Evolutionary conservation across 2,113 vertebrate genomes (phyloP).

Genomic region (Scortum barcoo): DNA sequence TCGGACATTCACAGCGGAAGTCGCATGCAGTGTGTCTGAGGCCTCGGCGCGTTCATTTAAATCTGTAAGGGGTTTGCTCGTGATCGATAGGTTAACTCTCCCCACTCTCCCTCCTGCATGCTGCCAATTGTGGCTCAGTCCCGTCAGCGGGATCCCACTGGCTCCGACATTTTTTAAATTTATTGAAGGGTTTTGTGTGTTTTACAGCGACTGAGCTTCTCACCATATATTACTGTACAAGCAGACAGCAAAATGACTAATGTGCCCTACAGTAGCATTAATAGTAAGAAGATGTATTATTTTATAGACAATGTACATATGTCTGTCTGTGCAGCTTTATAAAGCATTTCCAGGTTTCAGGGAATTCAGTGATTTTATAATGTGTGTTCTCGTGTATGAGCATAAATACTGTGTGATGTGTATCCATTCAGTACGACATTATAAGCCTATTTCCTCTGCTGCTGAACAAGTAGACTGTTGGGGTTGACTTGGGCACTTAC

Average conservation of each 20-base stretch:
- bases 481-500: too few relatives aligned
- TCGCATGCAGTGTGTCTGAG: constrained; percentile 42
- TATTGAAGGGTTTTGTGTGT: neutral
- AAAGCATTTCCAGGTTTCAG: neutral
- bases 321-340: neutral
- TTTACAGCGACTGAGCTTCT: neutral
- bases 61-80: constrained; percentile 9
- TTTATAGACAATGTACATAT: too few relatives aligned
- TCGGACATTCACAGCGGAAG: constrained; percentile 12
- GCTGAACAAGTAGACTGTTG: neutral
- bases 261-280: too few relatives aligned
- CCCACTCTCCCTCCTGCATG: constrained; percentile 34
- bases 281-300: neutral
- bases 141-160: neutral
- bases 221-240: neutral
- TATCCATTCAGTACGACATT: too few relatives aligned
- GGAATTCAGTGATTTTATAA: neutral
- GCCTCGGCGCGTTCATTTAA: constrained; percentile 34
- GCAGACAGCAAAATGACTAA: neutral
- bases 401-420: neutral
- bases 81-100: constrained; percentile 54
- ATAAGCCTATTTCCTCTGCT: neutral
- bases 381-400: neutral
- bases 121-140: neutral
- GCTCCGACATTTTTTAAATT: neutral